Base-by-base conservation (phyloP, 2,888 invertebrate genomes). In the Steinernema hermaphroditum region DNA sequence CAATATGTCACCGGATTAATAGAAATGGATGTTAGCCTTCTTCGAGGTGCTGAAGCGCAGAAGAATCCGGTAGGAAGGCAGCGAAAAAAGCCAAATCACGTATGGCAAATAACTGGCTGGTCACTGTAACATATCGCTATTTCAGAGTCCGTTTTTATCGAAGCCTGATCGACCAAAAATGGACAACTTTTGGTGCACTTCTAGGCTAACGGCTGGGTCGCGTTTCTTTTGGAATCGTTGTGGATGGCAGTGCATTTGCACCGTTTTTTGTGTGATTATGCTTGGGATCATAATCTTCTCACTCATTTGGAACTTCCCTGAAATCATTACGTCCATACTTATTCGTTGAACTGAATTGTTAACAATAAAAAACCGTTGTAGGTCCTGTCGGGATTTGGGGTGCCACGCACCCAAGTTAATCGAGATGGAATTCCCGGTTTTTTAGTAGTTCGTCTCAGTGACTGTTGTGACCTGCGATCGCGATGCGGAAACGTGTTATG, bases 71-170 rank as follows among this genome's bases (percentile, higher is more conserved):
- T 85, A 4, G 85, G 85, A 22, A 78, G 76, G 72, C 82, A 82
- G 69, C 76, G 85, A 2, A 80, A 80, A 24, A 81, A 86, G 69
- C 85, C 85, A 14, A 85, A 85, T 73, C 82, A 83, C 41, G 85
- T 84, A 19, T 73, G 75, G n/a, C 27, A 2, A 14, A 37, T 37
- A 12, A 8, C 37, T 37, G 50, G 29, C 37, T 19, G 22, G 6
- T 43, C 8, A 12, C 41, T 14, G 32, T n/a, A n/a, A n/a, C n/a
- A n/a, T n/a, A 16, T 12, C 57, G 19, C n/a, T 43, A 1, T 72
- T 79, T 69, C 73, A 84, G 83, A 81, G 79, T 70, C 83, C 83
- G 9, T 76, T 74, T 72, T 75, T 85, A 37, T 78, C 79, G 27
- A 79, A 80, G 70, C 85, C 85, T 8, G 75, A 80, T 41, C 81